phyloP scores from a whole-genome alignment of 2,888 invertebrate species.

The Ecdyonurus torrentis region DNA sequence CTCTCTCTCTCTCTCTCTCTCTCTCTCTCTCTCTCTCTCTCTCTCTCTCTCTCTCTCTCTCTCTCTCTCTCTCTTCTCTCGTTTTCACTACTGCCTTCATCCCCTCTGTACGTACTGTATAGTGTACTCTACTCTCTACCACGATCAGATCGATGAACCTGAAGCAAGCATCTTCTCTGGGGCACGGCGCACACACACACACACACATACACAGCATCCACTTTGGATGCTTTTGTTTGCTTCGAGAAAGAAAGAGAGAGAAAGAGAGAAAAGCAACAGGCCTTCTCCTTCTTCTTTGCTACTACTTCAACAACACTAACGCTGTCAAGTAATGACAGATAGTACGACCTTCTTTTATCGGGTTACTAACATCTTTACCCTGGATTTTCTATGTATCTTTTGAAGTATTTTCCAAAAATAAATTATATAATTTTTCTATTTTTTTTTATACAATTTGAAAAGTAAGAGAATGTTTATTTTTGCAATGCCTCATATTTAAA shows the following conservation, averaged over 20 bases:
- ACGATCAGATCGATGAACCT: not conserved
- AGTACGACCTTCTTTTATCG: not conserved
- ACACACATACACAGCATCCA: too few relatives aligned
- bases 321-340: not conserved
- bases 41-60: conserved; percentile 6
- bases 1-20: not conserved
- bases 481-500: too few relatives aligned
- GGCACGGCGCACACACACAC: not conserved
- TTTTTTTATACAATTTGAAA: too few relatives aligned
- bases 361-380: not conserved
- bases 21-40: not conserved
- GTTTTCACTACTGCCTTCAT: not conserved
- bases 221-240: not conserved
- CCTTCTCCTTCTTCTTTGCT: not conserved
- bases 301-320: not conserved
- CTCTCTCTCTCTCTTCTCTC: conserved; percentile 2
- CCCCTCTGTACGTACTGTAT: not conserved
- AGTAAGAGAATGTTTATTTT: too few relatives aligned
- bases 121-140: not conserved
- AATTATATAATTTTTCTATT: too few relatives aligned
- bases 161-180: not conserved
- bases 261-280: not conserved
- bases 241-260: too few relatives aligned
- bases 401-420: too few relatives aligned
- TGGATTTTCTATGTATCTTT: not conserved